Evolutionary conservation across 2,113 vertebrate genomes (phyloP).

Genomic region (Calidris pygmaea): DNA sequence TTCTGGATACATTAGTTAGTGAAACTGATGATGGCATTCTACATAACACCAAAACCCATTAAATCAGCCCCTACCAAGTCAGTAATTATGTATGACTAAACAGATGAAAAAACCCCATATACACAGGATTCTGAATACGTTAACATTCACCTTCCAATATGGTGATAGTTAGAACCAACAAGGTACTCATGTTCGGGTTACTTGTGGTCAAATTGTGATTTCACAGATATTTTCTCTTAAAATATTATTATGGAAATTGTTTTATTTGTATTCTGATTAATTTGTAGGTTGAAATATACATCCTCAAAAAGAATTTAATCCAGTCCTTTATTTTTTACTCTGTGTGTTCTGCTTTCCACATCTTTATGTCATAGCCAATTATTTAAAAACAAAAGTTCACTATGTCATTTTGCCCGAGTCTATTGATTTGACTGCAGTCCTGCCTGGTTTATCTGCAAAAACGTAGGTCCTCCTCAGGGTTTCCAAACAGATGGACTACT

Average conservation of each 20-base stretch:
- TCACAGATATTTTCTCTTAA: background rate
- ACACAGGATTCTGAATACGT: background rate
- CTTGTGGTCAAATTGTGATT: background rate
- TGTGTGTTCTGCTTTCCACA: background rate
- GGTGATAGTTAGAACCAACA: background rate
- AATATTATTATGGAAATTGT: background rate
- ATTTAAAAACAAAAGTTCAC: constrained; percentile 3
- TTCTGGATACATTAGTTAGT: background rate
- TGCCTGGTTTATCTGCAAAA: background rate
- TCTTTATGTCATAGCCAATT: background rate
- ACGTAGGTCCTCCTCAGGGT: background rate
- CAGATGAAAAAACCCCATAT: background rate
- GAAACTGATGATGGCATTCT: background rate
- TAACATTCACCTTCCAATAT: background rate
- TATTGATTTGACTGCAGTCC: background rate
- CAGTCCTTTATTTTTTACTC: background rate
- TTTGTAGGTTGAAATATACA: background rate
- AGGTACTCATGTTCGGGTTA: background rate
- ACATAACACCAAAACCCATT: background rate
- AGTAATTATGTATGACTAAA: background rate
- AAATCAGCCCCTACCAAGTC: background rate
- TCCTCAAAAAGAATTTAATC: background rate
- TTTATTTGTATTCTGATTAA: background rate
- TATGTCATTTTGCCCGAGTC: background rate
- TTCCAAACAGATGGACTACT: constrained; percentile 27